These are phyloP conservation scores for Bombylius discolor DNA, from an alignment of 2,888 invertebrate species.

Conservation along the genomic window DNA sequence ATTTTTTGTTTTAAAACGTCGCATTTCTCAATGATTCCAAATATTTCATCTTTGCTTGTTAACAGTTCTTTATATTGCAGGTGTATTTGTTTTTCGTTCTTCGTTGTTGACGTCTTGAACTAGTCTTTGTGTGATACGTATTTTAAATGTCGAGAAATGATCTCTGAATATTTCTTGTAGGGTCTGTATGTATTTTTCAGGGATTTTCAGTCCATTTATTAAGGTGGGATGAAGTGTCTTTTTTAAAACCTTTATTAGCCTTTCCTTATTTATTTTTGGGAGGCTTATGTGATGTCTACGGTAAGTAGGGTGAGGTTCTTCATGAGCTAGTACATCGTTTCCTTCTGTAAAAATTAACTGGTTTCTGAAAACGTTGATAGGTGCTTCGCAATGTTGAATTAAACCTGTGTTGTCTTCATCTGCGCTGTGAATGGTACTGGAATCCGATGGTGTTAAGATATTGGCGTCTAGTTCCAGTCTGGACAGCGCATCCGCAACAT, in stretches of 20 bases:
- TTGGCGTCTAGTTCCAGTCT: conserved; percentile 1
- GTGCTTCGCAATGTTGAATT: not conserved
- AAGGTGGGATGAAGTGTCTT: not conserved
- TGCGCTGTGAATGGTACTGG: conserved; percentile 12
- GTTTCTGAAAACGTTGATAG: not conserved
- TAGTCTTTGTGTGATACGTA: not conserved
- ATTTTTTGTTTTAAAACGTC: too few species aligned
- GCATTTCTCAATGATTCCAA: too few species aligned
- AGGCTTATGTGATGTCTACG: not conserved
- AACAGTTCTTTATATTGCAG: too few species aligned
- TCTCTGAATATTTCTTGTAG: not conserved
- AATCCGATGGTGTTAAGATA: not conserved
- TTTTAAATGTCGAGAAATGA: not conserved
- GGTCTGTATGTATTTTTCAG: not conserved
- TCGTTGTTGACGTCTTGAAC: not conserved
- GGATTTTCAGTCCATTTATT: not conserved
- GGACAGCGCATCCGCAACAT: conserved; percentile 12
- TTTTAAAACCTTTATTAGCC: not conserved
- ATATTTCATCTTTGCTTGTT: too few species aligned
- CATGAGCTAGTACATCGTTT: not conserved
- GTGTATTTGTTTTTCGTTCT: too few species aligned
- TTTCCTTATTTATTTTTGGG: not conserved
- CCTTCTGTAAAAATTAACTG: not conserved
- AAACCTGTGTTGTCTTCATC: conserved; percentile 9
- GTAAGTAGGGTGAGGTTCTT: not conserved